Conservation (phyloP, 35 echinoderm and acorn worm species). For the Ptychodera flava region DNA sequence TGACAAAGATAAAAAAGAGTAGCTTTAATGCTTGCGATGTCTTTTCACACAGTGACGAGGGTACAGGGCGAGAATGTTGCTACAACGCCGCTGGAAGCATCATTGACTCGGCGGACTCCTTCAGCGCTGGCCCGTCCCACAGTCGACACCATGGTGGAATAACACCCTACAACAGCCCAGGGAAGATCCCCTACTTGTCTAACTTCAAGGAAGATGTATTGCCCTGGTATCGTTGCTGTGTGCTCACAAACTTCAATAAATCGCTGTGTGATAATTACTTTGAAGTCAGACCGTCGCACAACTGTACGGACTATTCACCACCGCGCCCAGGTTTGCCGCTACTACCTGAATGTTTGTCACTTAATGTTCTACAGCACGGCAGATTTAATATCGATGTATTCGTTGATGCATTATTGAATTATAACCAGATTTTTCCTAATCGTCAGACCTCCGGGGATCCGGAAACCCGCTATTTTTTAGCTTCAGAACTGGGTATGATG, state of each 20-base stretch:
- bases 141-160: conserved; percentile 45
- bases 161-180: conserved; percentile 17
- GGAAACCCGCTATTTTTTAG: too few species aligned
- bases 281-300: conserved; percentile 43
- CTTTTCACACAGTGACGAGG: conserved; percentile 18
- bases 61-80: conserved; percentile 76
- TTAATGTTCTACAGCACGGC: too few species aligned
- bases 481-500: too few species aligned
- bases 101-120: conserved; percentile 46
- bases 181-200: conserved; percentile 72
- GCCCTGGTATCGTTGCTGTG: conserved; percentile 89
- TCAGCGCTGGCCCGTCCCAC: conserved; percentile 52
- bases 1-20: not conserved
- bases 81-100: conserved; percentile 47
- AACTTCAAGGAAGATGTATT: conserved; percentile 59
- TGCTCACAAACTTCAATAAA: conserved; percentile 8
- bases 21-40: not conserved
- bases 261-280: conserved; percentile 35
- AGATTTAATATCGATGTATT: too few species aligned
- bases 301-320: conserved; percentile 55
- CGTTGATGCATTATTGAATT: too few species aligned
- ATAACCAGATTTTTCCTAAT: too few species aligned
- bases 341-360: too few species aligned
- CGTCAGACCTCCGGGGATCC: too few species aligned
- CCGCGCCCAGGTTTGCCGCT: conserved; percentile 60